Base-by-base conservation (phyloP, 2,888 invertebrate genomes). In the Agriopis aurantiaria region DNA sequence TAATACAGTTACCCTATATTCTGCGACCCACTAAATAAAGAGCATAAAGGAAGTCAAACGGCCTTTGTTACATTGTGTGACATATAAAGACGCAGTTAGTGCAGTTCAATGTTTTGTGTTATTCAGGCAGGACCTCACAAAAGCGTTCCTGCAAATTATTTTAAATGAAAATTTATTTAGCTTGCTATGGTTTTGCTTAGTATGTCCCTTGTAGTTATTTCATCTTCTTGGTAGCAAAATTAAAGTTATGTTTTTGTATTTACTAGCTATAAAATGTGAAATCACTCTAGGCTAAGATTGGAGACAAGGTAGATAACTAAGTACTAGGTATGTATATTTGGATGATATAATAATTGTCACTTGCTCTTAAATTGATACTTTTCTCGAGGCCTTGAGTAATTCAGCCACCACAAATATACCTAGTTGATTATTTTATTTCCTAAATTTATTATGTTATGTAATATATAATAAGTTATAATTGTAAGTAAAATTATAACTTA, bases 41-140 rank as follows among this genome's bases (percentile, higher is more conserved):
- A 62, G 67, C 63, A 66, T 63, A 68, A 67, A 66, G 55, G 56
- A 64, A 65, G 57, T 46, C 23, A 33, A 56, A 57, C 60, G 43
- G 46, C 17, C 71, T 73, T 68, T 49, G 68, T 74, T 65, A 58
- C 65, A 71, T 72, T 75, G 69, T 74, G 14, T 53, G 48, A 45
- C 41, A 65, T 55, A 71, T 67, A 69, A 69, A 71, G 41, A 49
- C 59, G 55, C n/a, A 65, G 62, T 68, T 51, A 49, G 56, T 61
- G 61, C 67, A 67, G 60, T 46, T 59, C 49, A n/a, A 65, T 51
- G 41, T 48, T 1, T 40, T 55, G 40, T 45, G 8, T 51, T 55
- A 41, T 8, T 14, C 23, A 41, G n/a, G n/a, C 10, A 45, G 11
- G 14, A 55, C 60, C 56, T 43, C 5, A 56, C n/a, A 56, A 57